Evolutionary conservation across 2,888 invertebrate species (phyloP).

Genomic region (Apotomis turbidana): DNA sequence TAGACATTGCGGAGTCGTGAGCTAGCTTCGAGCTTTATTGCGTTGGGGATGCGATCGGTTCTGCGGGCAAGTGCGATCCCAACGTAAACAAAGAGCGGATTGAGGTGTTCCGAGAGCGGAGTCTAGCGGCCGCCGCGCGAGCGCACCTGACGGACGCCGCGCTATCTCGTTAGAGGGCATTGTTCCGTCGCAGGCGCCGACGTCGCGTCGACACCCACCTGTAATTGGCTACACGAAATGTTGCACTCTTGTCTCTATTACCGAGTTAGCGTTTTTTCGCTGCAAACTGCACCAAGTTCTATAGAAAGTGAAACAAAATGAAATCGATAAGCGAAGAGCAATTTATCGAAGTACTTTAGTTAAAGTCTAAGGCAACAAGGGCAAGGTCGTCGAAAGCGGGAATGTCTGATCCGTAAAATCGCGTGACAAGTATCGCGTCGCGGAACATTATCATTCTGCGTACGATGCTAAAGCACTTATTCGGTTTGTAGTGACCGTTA

Average conservation of each 20-base stretch:
- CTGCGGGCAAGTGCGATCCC: constrained; percentile 62
- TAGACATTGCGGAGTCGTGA: constrained; percentile 77
- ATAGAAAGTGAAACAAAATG: neutral
- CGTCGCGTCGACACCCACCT: constrained; percentile 49
- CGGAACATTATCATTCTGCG: constrained; percentile 79
- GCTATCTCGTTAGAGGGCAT: constrained; percentile 70
- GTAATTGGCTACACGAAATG: constrained; percentile 53
- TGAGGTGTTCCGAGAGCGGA: constrained; percentile 68
- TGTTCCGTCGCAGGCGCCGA: constrained; percentile 58
- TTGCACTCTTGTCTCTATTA: constrained; percentile 48
- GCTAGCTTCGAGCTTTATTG: constrained; percentile 77
- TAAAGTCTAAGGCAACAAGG: constrained; percentile 53
- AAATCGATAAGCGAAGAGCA: neutral
- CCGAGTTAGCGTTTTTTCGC: constrained; percentile 27
- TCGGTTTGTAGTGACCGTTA: constrained; percentile 80
- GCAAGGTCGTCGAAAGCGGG: constrained; percentile 73
- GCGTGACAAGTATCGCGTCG: constrained; percentile 73
- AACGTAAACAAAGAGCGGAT: constrained; percentile 74
- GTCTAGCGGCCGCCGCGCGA: constrained; percentile 45
- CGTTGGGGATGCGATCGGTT: constrained; percentile 73
- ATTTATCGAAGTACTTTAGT: neutral
- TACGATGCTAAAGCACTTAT: constrained; percentile 81
- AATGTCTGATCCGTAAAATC: constrained; percentile 57
- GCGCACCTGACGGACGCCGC: constrained; percentile 56
- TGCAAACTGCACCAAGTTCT: constrained; percentile 32